These are phyloP conservation scores for Nudaria mundana DNA, from an alignment of 2,888 invertebrate species.

Conservation along the genomic window DNA sequence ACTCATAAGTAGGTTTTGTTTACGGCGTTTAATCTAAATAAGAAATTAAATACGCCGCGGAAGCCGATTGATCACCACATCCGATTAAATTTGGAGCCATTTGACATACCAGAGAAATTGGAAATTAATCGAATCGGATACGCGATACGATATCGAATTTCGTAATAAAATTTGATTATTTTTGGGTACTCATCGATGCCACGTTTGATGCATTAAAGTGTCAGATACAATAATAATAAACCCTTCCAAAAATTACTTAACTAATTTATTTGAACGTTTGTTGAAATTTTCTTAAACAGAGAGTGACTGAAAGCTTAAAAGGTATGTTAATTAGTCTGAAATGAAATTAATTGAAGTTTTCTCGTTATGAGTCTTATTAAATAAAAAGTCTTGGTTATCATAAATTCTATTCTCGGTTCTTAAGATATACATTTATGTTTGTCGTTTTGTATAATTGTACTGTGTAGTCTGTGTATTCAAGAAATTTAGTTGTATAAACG, in stretches of 20 bases:
- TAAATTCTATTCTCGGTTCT: constrained; percentile 13
- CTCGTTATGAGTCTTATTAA: constrained; percentile 16
- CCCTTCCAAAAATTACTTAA: too few relatives aligned
- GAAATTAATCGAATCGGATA: not conserved
- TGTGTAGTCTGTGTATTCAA: too few relatives aligned
- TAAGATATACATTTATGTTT: constrained; percentile 16
- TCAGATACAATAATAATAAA: not conserved
- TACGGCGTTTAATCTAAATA: too few relatives aligned
- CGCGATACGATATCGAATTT: not conserved
- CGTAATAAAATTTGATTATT: not conserved
- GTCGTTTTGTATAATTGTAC: constrained; percentile 21
- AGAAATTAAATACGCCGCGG: too few relatives aligned
- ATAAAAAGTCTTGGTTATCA: constrained; percentile 17
- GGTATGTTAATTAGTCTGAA: constrained; percentile 24
- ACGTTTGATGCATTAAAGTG: not conserved
- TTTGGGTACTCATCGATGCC: not conserved
- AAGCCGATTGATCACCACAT: constrained; percentile 1
- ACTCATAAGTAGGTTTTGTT: too few relatives aligned
- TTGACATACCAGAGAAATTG: not conserved
- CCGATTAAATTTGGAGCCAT: not conserved
- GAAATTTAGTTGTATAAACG: too few relatives aligned
- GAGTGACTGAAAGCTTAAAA: constrained; percentile 16
- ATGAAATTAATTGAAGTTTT: constrained; percentile 23
- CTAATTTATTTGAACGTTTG: constrained; percentile 15
- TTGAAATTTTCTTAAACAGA: constrained; percentile 15